These are phyloP conservation scores for Phenganax subtilis DNA, from an alignment of 92 coral and sea anemone genomes.

Conservation along the genomic window DNA sequence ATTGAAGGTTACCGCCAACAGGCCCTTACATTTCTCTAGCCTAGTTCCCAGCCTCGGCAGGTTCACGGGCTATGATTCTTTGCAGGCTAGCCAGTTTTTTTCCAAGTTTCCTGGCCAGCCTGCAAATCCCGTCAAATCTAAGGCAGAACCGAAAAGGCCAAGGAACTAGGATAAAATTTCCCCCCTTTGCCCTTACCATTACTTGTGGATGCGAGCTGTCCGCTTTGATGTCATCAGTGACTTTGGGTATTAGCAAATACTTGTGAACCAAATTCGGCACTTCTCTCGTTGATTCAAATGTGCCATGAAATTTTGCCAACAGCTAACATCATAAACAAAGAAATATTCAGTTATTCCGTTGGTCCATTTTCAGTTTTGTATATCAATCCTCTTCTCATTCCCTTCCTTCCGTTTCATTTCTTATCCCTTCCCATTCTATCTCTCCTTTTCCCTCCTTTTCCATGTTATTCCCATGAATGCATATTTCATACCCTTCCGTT, in stretches of 20 bases:
- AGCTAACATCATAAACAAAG: conserved; percentile 46
- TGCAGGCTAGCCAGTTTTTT: too few relatives aligned
- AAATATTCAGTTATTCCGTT: too few relatives aligned
- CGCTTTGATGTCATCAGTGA: conserved; percentile 41
- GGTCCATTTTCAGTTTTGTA: not conserved
- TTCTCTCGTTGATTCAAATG: conserved; percentile 77
- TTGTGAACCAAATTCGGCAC: conserved; percentile 67
- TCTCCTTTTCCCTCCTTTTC: not conserved
- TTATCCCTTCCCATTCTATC: not conserved
- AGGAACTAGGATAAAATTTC: not conserved
- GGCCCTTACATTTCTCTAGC: too few relatives aligned
- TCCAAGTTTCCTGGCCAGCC: too few relatives aligned
- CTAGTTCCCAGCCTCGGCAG: too few relatives aligned
- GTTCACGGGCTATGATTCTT: too few relatives aligned
- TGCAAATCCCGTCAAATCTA: too few relatives aligned
- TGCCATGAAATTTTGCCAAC: conserved; percentile 78
- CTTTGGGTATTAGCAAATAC: conserved; percentile 67
- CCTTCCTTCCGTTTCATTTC: too few relatives aligned
- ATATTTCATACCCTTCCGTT: conserved; percentile 67
- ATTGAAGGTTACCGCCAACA: not conserved
- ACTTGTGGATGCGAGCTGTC: conserved; percentile 68
- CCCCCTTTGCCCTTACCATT: conserved; percentile 50
- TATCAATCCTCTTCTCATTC: not conserved
- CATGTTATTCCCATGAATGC: too few relatives aligned
- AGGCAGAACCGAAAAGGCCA: too few relatives aligned